Percentiles rank a stretch among this genome's conserved stretches.
phyloP scores from a whole-genome alignment of 2,888 invertebrate genomes.

The Orthosia gothica region DNA sequence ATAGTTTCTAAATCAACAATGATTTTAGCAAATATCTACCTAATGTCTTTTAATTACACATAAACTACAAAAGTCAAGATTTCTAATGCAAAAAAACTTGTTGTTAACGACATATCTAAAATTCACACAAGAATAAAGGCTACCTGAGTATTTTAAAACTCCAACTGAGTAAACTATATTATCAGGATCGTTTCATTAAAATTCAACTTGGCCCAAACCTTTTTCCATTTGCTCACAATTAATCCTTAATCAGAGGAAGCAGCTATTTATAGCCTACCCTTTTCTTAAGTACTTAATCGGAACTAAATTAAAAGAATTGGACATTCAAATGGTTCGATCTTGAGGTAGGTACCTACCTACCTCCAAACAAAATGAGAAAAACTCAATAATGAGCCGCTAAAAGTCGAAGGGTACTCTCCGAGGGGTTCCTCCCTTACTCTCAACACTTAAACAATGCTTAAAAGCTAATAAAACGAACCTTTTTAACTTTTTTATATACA shows the following conservation, averaged over 20 bases:
- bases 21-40: conserved; percentile 9
- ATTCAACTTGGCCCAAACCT: conserved; percentile 52
- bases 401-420: conserved; percentile 78
- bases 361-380: conserved; percentile 82
- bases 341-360: conserved; percentile 69
- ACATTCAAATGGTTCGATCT: conserved; percentile 76
- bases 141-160: conserved; percentile 58
- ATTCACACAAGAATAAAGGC: conserved; percentile 38
- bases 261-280: conserved; percentile 60
- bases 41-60: conserved; percentile 9
- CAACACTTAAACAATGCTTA: conserved; percentile 89
- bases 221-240: conserved; percentile 67
- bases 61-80: conserved; percentile 14
- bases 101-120: conserved; percentile 39
- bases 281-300: conserved; percentile 61
- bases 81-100: conserved; percentile 36
- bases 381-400: conserved; percentile 87
- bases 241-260: conserved; percentile 60
- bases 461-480: conserved; percentile 88
- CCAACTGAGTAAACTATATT: conserved; percentile 59
- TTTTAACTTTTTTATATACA: conserved; percentile 80
- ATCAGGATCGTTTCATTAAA: conserved; percentile 60
- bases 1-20: not conserved
- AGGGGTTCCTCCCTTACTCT: conserved; percentile 83
- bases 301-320: conserved; percentile 73